phyloP scores from a whole-genome alignment of 2,113 vertebrate species.

The Poeciliopsis retropinna region DNA sequence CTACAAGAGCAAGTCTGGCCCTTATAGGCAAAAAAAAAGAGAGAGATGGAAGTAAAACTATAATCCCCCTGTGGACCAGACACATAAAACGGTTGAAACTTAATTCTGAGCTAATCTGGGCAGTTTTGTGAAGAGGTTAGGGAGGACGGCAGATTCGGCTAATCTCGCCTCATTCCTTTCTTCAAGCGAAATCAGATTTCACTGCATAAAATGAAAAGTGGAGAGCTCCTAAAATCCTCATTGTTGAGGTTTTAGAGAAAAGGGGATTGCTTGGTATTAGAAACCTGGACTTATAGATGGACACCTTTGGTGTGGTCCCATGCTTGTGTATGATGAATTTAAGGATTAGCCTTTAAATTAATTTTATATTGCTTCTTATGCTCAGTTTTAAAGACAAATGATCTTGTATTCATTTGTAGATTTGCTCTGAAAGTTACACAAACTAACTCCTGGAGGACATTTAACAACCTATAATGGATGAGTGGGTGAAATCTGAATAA shows the following conservation, averaged over 20 bases:
- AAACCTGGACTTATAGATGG: slow-evolving; percentile 77
- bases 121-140: slow-evolving; percentile 93
- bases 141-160: slow-evolving; percentile 89
- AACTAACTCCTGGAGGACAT: neutral
- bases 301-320: slow-evolving; percentile 56
- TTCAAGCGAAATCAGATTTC: slow-evolving; percentile 90
- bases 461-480: neutral
- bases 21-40: slow-evolving; percentile 73
- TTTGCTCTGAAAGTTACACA: neutral
- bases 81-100: slow-evolving; percentile 86
- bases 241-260: slow-evolving; percentile 86
- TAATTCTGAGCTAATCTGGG: slow-evolving; percentile 95
- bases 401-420: slow-evolving; percentile 34
- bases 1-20: slow-evolving; percentile 52
- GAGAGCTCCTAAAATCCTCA: slow-evolving; percentile 83
- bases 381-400: slow-evolving; percentile 20
- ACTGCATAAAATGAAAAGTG: slow-evolving; percentile 86
- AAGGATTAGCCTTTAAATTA: slow-evolving; percentile 56
- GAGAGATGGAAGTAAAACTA: slow-evolving; percentile 74
- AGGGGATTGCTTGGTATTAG: slow-evolving; percentile 82
- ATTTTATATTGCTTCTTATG: slow-evolving; percentile 35
- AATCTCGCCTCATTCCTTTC: slow-evolving; percentile 89
- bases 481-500: slow-evolving; percentile 3
- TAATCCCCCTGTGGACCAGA: slow-evolving; percentile 87
- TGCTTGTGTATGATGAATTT: slow-evolving; percentile 55